These are phyloP conservation scores for Alligator mississippiensis DNA, from an alignment of 2,113 vertebrate genomes.

Conservation along the genomic window DNA sequence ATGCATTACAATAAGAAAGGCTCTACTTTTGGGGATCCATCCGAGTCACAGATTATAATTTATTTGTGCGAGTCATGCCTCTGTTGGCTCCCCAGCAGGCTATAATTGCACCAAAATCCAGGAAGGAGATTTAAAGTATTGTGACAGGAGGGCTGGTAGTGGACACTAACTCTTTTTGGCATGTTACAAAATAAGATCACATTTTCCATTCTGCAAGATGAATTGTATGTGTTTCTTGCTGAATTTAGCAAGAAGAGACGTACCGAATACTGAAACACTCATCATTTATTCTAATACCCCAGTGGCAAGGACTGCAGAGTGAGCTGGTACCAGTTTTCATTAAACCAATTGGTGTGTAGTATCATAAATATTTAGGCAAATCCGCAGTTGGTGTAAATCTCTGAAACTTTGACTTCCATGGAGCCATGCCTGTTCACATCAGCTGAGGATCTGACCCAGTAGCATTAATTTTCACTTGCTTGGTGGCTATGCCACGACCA, in stretches of 20 bases:
- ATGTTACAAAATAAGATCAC: background rate
- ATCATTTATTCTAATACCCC: background rate
- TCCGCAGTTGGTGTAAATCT: background rate
- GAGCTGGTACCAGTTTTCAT: background rate
- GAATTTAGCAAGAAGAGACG: background rate
- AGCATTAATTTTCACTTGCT: background rate
- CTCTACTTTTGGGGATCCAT: background rate
- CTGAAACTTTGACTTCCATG: background rate
- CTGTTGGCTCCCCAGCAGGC: background rate
- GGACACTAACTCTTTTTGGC: background rate
- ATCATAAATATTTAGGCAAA: background rate
- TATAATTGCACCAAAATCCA: background rate
- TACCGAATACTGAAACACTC: background rate
- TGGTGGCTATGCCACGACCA: background rate
- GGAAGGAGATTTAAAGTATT: background rate
- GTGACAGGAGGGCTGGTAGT: background rate
- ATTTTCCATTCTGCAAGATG: background rate
- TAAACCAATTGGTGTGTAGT: background rate
- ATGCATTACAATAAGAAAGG: background rate
- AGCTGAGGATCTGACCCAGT: background rate
- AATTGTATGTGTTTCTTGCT: background rate
- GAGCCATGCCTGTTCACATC: rapidly evolving
- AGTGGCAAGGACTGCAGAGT: background rate
- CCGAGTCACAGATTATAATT: constrained; percentile 19
- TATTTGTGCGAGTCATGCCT: background rate